Evolutionary conservation across 2,797 vertebrate genomes (phyloP).

Genomic region (Arrhamphus sclerolepis): DNA sequence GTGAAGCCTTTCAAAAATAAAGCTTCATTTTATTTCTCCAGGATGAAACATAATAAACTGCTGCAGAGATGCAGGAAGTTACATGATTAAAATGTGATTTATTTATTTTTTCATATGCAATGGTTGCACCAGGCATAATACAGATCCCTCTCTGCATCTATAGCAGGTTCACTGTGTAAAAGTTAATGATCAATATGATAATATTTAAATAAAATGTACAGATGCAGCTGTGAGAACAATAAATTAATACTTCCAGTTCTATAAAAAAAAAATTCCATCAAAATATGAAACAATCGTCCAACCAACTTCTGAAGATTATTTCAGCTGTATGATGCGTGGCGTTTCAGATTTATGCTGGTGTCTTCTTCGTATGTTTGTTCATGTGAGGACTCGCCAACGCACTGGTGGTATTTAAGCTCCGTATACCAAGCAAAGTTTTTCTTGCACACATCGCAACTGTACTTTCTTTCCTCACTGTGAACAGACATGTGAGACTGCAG

Average conservation of each 20-base stretch:
- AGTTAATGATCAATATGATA: too few relatives aligned
- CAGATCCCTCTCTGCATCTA: too few relatives aligned
- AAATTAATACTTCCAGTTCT: background rate
- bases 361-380: slow-evolving; percentile 7
- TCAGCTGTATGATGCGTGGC: slow-evolving; percentile 14
- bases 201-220: too few relatives aligned
- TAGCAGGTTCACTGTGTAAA: too few relatives aligned
- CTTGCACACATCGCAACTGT: slow-evolving; percentile 24
- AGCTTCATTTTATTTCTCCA: too few relatives aligned
- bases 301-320: background rate
- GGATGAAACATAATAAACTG: too few relatives aligned
- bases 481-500: slow-evolving; percentile 47
- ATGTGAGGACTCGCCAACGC: background rate
- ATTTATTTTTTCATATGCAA: too few relatives aligned
- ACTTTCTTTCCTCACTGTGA: slow-evolving; percentile 30
- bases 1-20: too few relatives aligned
- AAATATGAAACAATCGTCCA: background rate
- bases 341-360: slow-evolving; percentile 19
- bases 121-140: too few relatives aligned
- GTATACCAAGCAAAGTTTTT: slow-evolving; percentile 35
- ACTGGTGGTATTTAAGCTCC: slow-evolving; percentile 46
- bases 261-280: background rate
- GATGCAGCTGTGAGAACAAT: too few relatives aligned
- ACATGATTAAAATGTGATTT: too few relatives aligned
- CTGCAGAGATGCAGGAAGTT: too few relatives aligned